Evolutionary conservation across 2,797 vertebrate genomes (phyloP).

Genomic region (Heterohyrax brucei): DNA sequence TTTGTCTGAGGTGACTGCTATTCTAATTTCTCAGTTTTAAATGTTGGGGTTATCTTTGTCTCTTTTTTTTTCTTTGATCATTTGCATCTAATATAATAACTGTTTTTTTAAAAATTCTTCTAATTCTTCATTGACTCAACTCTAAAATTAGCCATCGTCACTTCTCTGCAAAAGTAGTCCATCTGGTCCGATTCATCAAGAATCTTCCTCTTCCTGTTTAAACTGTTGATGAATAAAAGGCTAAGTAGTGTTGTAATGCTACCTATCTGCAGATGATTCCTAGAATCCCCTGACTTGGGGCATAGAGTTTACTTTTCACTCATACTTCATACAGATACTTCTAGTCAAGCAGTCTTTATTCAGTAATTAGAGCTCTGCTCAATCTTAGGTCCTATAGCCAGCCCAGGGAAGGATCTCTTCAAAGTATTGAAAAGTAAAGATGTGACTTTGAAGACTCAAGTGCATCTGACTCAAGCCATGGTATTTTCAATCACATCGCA

Average conservation of each 20-base stretch:
- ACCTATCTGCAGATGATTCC: slow-evolving; percentile 11
- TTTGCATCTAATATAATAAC: slow-evolving; percentile 17
- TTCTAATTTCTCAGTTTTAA: slow-evolving; percentile 48
- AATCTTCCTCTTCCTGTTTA: neutral
- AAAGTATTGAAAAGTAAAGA: too few species aligned
- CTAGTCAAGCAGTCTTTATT: neutral
- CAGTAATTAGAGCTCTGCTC: neutral
- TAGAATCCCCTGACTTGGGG: slow-evolving; percentile 12
- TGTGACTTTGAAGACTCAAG: too few species aligned
- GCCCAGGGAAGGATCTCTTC: neutral
- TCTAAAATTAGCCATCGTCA: neutral
- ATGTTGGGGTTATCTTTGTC: neutral
- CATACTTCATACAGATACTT: neutral
- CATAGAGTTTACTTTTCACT: neutral
- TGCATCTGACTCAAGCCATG: too few species aligned
- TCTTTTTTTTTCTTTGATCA: slow-evolving; percentile 16
- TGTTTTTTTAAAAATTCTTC: slow-evolving; percentile 20
- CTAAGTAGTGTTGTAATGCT: neutral
- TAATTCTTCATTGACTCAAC: neutral
- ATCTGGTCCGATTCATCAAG: neutral
- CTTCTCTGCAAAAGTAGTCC: neutral
- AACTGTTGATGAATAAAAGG: neutral
- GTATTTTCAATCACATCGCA: too few species aligned
- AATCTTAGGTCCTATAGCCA: neutral
- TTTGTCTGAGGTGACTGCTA: neutral